Conservation (phyloP, 53 echinoderm and acorn worm species). For the Holothuria scabra region DNA sequence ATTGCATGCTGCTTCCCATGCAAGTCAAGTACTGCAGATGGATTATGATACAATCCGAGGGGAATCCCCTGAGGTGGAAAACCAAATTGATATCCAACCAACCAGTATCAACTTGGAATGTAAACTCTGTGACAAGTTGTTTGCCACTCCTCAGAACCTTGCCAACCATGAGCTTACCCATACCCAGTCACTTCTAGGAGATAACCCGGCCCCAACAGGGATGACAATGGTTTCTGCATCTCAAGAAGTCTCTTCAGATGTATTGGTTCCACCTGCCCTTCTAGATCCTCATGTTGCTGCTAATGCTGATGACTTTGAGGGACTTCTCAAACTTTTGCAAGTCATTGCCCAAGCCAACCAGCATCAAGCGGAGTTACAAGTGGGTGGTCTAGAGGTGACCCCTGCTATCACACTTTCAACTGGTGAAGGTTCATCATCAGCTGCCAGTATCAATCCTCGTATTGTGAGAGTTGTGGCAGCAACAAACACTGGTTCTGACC, state of each 20-base stretch:
- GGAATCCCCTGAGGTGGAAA: background rate
- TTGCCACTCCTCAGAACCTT: slow-evolving; percentile 31
- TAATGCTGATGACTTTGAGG: slow-evolving; percentile 37
- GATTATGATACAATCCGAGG: background rate
- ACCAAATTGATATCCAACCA: background rate
- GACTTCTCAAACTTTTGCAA: slow-evolving; percentile 44
- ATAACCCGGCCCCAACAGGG: background rate
- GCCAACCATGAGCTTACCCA: slow-evolving; percentile 42
- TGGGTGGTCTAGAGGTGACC: background rate
- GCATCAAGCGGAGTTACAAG: background rate
- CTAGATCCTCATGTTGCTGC: background rate
- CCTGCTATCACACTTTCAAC: background rate
- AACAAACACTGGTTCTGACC: background rate
- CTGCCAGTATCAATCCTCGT: background rate
- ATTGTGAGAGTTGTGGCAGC: slow-evolving; percentile 8
- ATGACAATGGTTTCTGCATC: background rate
- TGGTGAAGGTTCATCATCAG: background rate
- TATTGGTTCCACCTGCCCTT: background rate
- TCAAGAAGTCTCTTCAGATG: slow-evolving; percentile 14
- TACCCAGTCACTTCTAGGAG: slow-evolving; percentile 32
- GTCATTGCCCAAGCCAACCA: slow-evolving; percentile 38
- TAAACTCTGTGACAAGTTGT: slow-evolving; percentile 47
- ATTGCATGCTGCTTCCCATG: slow-evolving; percentile 6
- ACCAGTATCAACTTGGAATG: slow-evolving; percentile 41
- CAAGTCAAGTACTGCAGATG: background rate